Evolutionary conservation across 92 coral and sea anemone genomes (phyloP).

Genomic region (Porites rus): DNA sequence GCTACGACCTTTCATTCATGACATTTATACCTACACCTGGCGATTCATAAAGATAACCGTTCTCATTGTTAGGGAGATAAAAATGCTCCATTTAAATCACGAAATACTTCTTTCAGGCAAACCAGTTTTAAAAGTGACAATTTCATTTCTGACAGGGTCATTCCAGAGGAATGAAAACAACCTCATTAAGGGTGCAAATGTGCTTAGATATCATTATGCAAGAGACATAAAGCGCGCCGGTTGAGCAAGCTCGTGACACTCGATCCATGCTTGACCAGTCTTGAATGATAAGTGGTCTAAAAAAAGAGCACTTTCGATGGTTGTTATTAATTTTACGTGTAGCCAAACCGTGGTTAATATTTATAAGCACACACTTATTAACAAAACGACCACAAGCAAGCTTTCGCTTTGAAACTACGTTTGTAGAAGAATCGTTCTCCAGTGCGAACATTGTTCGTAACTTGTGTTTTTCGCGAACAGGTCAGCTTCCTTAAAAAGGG

Average conservation of each 20-base stretch:
- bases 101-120: constrained; percentile 1
- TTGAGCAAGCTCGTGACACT: constrained; percentile 23
- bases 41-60: constrained; percentile 6
- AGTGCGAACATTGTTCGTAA: neutral
- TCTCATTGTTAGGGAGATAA: neutral
- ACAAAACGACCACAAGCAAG: constrained; percentile 31
- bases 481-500: neutral
- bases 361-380: constrained; percentile 40
- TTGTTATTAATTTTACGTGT: constrained; percentile 43
- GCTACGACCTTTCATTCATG: neutral
- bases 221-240: constrained; percentile 20
- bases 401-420: constrained; percentile 7
- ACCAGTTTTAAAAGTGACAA: constrained; percentile 18
- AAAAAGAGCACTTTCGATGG: constrained; percentile 52
- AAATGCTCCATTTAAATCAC: constrained; percentile 24
- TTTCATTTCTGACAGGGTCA: constrained; percentile 28
- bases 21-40: constrained; percentile 7
- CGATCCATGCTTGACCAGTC: constrained; percentile 33
- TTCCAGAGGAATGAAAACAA: constrained; percentile 15
- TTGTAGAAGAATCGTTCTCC: neutral
- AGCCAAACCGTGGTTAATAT: constrained; percentile 48
- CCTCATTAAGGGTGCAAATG: constrained; percentile 30
- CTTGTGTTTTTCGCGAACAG: constrained; percentile 40
- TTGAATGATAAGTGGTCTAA: constrained; percentile 35
- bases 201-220: constrained; percentile 48